Evolutionary conservation across 2,888 invertebrate genomes (phyloP), one percentile per base, ranked within the genome.

Genomic region (Drosophila ezoana): DNA sequence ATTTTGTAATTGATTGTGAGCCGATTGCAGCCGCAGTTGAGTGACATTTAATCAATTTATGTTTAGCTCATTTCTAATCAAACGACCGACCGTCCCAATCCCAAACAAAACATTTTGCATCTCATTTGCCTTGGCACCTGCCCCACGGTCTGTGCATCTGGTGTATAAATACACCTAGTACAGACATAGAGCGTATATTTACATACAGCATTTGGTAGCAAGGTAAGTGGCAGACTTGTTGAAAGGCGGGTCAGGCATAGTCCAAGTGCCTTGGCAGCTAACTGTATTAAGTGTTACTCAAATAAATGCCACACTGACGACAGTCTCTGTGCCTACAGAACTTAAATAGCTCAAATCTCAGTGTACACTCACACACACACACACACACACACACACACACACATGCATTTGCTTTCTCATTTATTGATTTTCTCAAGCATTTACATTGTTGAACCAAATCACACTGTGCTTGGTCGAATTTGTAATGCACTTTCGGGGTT

Each of bases 1-100:
- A 81, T 82, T 81, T 64, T 71, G 83, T 83, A 83, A 83, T 83
- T 83, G 83, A 83, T 83, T 83, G 85, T 82, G 72, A 83, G 83
- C 51, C 71, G 71, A 71, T 80, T 68, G 66, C 49, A 60, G 47
- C 28, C 59, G 32, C 61, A 59, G 35, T 78, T 78, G 69, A 66
- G 40, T 76, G 83, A 68, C 85, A 81, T 85, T 82, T 82, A 83
- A 83, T 83, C 83, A 83, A 83, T 83, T 83, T 82, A 75, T 81
- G 77, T 59, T 71, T 43, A 40, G 53, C 68, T 72, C 59, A 60
- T 74, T 74, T 61, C 76, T 44, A 66, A 76, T 64, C 71, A 72
- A 62, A 18, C 40, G 57, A 20, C 11, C 33, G n/a, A 4, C 11
- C 32, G 10, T 14, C 13, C 41, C 1, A 16, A n/a, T 14, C 33